Evolutionary conservation across 2,113 vertebrate species (phyloP), one percentile per base, ranked within the genome.

Genomic region (Morphnarchus princeps): DNA sequence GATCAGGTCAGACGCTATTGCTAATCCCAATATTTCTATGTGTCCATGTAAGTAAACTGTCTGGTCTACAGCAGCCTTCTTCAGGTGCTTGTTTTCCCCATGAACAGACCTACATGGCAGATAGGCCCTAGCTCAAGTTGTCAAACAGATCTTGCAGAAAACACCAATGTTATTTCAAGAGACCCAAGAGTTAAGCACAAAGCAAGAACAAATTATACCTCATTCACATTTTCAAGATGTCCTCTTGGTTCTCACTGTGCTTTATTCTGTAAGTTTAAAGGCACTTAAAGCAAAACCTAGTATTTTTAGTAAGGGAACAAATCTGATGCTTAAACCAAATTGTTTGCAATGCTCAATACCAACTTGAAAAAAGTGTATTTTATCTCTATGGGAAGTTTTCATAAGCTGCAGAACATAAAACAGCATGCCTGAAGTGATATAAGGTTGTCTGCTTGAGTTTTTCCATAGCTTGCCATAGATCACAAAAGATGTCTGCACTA

Each of bases 351-450:
- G 40, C 14, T 61, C 28, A 31, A 76, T 13, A 54, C 43, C 5
- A 52, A 10, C 2, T 25, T 32, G 7, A 5, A 43, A 40, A 16
- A 18, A 17, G 25, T 6, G 1, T 43, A 9, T 40, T 59, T 61
- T 25, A 58, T 49, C 31, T 36, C 29, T 52, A 5, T 6, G 16
- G 17, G 15, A 47, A 52, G 17, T 34, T 61, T 9, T 18, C n/a
- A 5, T 15, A 7, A 3, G 15, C 38, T 65, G 55, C 22, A 79
- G 38, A 61, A 40, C 5, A 25, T 17, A 70, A 4, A 45, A 3
- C 47, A 54, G 49, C 42, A 9, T 1, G 38, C 14, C 54, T 31
- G 29, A 40, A 50, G 78, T 0, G 9, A 38, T 0, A 49, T 13
- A 47, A 12, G 6, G 29, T 10, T n/a, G 19, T 22, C 50, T 36